Conservation (phyloP, 2,113 vertebrate species). For the Mirounga angustirostris region DNA sequence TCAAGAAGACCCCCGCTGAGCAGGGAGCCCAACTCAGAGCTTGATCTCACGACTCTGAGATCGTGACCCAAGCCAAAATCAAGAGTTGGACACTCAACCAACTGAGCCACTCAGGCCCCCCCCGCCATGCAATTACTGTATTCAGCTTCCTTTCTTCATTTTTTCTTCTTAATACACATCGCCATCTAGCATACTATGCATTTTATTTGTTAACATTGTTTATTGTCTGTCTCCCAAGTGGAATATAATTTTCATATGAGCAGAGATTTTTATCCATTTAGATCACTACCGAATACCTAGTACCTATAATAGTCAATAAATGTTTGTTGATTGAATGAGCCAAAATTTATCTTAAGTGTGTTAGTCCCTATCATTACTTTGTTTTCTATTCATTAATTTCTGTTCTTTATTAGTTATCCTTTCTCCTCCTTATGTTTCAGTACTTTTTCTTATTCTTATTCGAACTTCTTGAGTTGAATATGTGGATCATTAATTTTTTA, state of each 20-base stretch:
- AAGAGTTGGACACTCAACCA: background rate
- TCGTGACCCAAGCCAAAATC: background rate
- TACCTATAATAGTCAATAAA: background rate
- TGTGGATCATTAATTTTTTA: background rate
- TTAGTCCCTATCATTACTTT: background rate
- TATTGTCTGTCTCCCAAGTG: background rate
- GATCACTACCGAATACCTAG: background rate
- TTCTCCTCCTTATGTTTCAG: background rate
- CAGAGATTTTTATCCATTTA: constrained; percentile 1
- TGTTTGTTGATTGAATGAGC: background rate
- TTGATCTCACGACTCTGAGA: background rate
- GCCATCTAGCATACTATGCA: background rate
- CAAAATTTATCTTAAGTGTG: background rate
- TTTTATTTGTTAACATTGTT: constrained; percentile 9
- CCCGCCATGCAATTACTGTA: background rate
- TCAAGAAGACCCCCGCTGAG: background rate
- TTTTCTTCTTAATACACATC: background rate
- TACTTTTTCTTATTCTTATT: background rate
- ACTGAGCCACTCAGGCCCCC: background rate
- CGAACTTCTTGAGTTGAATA: background rate
- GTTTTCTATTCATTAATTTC: background rate
- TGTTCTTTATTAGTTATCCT: background rate
- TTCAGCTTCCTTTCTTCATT: background rate
- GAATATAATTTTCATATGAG: constrained; percentile 5
- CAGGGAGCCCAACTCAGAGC: too few relatives aligned